A percentile compares a stretch with the other conserved stretches of the same genome.
These are phyloP conservation scores for Spinus pinus DNA, from an alignment of 2,797 vertebrate species.

Conservation along the genomic window DNA sequence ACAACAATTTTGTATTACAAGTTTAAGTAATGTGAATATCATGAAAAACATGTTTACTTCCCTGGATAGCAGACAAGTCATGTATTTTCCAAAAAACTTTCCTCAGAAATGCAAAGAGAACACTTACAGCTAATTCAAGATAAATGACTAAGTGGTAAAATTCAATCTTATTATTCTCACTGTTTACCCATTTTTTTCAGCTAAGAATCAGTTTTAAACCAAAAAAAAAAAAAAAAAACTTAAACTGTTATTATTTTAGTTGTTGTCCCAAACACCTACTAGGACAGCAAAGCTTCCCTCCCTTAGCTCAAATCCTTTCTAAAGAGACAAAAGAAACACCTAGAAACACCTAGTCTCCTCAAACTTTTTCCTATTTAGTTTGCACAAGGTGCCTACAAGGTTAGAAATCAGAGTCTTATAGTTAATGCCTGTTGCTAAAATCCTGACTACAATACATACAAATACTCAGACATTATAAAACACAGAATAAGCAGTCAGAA, in stretches of 20 bases:
- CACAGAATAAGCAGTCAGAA: background rate
- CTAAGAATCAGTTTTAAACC: background rate
- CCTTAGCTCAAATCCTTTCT: background rate
- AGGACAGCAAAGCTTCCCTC: background rate
- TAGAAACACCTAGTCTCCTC: background rate
- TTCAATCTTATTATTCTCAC: background rate
- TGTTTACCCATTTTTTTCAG: background rate
- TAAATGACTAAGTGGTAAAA: background rate
- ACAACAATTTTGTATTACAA: background rate
- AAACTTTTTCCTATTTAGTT: background rate
- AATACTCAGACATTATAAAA: background rate
- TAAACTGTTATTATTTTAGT: background rate
- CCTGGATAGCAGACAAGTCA: background rate
- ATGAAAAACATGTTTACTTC: background rate
- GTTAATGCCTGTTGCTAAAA: background rate
- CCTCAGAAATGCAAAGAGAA: background rate
- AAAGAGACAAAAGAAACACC: background rate
- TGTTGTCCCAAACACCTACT: background rate
- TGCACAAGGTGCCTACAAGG: rapidly evolving
- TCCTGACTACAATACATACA: background rate
- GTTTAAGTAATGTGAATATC: background rate
- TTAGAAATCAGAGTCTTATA: background rate
- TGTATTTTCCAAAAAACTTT: background rate
- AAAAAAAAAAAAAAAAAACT: background rate
- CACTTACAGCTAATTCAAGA: background rate